phyloP scores from a whole-genome alignment of 2,113 vertebrate species.

The Nannospalax galili region DNA sequence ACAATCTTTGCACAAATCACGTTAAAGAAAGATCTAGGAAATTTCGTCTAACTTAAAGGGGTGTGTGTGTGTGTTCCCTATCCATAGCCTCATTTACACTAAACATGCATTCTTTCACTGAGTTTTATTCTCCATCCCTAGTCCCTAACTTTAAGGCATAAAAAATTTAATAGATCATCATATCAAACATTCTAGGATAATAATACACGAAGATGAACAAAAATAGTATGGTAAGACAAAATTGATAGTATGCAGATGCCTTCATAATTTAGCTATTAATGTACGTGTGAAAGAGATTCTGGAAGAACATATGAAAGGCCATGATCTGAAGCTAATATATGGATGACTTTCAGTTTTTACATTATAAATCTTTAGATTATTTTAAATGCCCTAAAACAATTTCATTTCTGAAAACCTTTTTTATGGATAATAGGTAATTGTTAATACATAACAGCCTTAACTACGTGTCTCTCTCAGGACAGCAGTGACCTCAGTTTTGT shows the following conservation, averaged over 20 bases:
- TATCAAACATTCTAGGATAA: neutral
- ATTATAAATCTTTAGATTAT: conserved; percentile 2
- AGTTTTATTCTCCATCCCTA: too few relatives aligned
- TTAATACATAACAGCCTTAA: neutral
- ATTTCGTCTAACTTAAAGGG: too few relatives aligned
- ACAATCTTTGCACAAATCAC: too few relatives aligned
- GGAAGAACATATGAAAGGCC: neutral
- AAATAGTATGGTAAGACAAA: neutral
- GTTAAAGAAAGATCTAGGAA: too few relatives aligned
- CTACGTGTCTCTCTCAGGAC: neutral
- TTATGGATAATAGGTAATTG: neutral
- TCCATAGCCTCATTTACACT: too few relatives aligned
- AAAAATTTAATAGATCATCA: too few relatives aligned
- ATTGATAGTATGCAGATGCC: neutral
- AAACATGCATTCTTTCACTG: too few relatives aligned
- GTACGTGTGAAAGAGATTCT: neutral
- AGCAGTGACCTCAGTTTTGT: neutral
- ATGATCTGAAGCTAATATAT: neutral
- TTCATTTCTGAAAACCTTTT: neutral
- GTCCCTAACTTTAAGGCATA: too few relatives aligned
- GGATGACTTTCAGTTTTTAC: neutral
- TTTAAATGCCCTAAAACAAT: neutral
- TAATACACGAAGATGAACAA: neutral
- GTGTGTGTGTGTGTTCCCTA: too few relatives aligned
- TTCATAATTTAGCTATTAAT: neutral